Evolutionary conservation across 2,888 invertebrate genomes (phyloP).

Genomic region (Galerucella nymphaeae): DNA sequence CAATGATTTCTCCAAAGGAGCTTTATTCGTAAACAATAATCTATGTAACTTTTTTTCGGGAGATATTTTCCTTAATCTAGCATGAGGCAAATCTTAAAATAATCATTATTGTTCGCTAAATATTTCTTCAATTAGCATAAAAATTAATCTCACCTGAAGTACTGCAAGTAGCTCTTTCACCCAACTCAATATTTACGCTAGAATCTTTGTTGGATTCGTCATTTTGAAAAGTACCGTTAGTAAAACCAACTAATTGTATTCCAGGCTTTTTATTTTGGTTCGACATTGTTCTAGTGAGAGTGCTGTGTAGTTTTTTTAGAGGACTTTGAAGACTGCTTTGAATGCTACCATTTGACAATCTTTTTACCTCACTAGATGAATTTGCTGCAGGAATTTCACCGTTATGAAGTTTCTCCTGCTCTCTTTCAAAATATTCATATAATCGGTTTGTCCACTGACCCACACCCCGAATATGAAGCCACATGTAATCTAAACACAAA

Average conservation of each 20-base stretch:
- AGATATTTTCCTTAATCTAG: constrained; percentile 58
- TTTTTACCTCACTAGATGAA: constrained; percentile 50
- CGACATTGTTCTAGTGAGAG: constrained; percentile 68
- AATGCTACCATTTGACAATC: constrained; percentile 54
- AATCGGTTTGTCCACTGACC: constrained; percentile 95
- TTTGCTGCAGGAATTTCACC: constrained; percentile 68
- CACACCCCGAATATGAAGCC: constrained; percentile 92
- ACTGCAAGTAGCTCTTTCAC: constrained; percentile 55
- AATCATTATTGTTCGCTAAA: background rate
- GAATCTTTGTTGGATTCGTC: constrained; percentile 51
- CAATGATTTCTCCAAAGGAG: constrained; percentile 80
- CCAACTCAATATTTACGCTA: constrained; percentile 52
- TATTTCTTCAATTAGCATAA: background rate
- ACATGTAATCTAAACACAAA: constrained; percentile 78
- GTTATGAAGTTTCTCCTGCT: constrained; percentile 80
- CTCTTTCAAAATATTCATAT: constrained; percentile 85
- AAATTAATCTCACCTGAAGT: constrained; percentile 53
- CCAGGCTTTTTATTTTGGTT: constrained; percentile 58
- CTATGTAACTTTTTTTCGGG: constrained; percentile 66
- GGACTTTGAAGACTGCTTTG: constrained; percentile 58
- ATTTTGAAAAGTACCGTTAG: constrained; percentile 59
- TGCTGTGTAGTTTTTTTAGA: constrained; percentile 61
- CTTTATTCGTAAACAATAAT: constrained; percentile 59
- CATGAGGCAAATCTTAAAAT: constrained; percentile 44
- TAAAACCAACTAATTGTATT: constrained; percentile 61